Base-by-base conservation (phyloP, 2,797 vertebrate genomes). In the Enteromius argenteus region DNA sequence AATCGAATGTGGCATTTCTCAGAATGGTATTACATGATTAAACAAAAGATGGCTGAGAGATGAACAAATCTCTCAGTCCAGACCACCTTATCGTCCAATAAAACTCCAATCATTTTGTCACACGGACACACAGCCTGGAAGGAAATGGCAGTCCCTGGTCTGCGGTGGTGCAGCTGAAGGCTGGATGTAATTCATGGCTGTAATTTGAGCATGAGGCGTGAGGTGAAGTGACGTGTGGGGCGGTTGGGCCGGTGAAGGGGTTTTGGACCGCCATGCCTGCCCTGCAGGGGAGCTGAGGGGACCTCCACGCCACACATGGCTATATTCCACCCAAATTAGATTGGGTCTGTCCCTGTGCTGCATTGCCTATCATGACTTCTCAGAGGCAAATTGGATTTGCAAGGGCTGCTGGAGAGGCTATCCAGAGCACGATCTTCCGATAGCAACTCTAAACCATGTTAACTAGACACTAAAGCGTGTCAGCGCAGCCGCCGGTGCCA, bases 301-400 rank as follows among this genome's bases (percentile, higher is more conserved):
- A 81, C 94, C 91, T 90, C 86, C 94, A 91, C 95, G 94, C 95
- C 95, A 94, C 96, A 95, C 96, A 96, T 95, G 95, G 96, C 96
- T 95, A 93, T 98, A 98, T 97, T 97, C 96, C 96, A 96, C 95
- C 94, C 95, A 96, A 97, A 98, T 98, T 97, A 95, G 96, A 98
- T 99, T 97, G 94, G 96, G 95, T 96, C 95, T 93, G 94, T 95
- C 95, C 95, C 97, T 94, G 96, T 96, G 96, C 96, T 97, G 96
- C 95, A 95, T 94, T 93, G 97, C 97, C 96, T 97, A 97, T 97
- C 97, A 96, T 95, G 90, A 96, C 95, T 97, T 96, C 96, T 96
- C 96, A 96, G 96, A 96, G 94, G 94, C 96, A 96, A 95, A 96
- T 98, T 97, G 96, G 96, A 96, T 95, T 95, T 93, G 90, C 85